Conservation (phyloP, 1,140 invertebrate species). For the Trypoxylus dichotomus region DNA sequence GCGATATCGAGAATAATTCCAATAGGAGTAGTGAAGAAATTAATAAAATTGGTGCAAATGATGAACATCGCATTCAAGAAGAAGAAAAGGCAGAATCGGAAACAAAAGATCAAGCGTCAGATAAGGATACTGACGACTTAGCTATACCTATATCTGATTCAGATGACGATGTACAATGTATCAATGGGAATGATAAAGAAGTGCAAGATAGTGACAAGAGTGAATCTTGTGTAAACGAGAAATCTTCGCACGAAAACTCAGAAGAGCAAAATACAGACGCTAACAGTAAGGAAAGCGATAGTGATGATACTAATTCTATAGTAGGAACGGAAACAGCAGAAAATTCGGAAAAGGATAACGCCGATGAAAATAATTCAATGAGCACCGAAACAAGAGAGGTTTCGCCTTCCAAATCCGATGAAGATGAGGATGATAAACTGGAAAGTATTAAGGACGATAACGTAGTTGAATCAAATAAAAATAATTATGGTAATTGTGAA, state of each 20-base stretch:
- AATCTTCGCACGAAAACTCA: background rate
- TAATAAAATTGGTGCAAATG: background rate
- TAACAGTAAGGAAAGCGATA: background rate
- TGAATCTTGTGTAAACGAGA: background rate
- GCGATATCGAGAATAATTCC: too few relatives aligned
- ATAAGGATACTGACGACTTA: background rate
- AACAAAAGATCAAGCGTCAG: background rate
- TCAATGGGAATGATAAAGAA: background rate
- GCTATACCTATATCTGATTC: background rate
- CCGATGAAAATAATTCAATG: background rate
- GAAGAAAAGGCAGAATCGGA: background rate
- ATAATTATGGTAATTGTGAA: background rate
- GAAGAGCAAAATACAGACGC: background rate
- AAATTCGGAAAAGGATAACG: too few relatives aligned
- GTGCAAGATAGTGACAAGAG: background rate
- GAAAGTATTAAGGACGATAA: background rate
- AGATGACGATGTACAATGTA: background rate
- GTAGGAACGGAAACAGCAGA: too few relatives aligned
- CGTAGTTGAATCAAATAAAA: background rate
- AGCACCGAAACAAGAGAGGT: background rate
- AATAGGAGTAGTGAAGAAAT: too few relatives aligned
- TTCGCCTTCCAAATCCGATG: background rate
- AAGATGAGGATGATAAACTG: background rate
- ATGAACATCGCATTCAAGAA: background rate
- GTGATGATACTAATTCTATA: background rate